Base-by-base conservation (phyloP, 2,888 invertebrate species). In the Lacanobia oleracea region DNA sequence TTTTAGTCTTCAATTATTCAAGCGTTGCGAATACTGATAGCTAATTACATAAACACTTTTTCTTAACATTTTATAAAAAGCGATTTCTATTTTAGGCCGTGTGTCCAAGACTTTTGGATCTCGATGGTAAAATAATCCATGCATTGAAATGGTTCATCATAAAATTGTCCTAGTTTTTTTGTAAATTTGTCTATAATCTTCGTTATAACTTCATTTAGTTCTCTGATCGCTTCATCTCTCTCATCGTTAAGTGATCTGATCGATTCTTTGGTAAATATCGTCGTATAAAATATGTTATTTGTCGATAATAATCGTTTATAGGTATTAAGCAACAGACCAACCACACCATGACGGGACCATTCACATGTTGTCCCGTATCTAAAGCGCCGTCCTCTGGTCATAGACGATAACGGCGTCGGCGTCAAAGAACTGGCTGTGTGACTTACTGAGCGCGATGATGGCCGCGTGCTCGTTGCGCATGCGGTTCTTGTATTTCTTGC, bases 381-480 rank as follows among this genome's bases (percentile, higher is more conserved):
- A 98, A 63, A 98, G 96, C 12, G 97, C 98, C 48, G 98, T 98
- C 82, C 98, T 95, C 94, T 98, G 98, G 90, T 98, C 98, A 90
- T 98, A 98, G 14, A 98, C 98, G 77, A 98, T 97, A 79, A 98
- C 97, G 3, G 98, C 98, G 93, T 98, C 98, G 76, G 97, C 97
- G 91, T 97, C 97, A 71, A 98, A 97, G 88, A 97, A 96, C 90
- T 96, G 96, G 88, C 97, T 97, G 87, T 97, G 96, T n/a, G 98
- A 98, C 93, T 98, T 97, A 91, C 95, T 96, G 80, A 98, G 96
- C 27, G 98, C 98, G 84, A 98, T 98, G 89, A 98, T 98, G 67
- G 98, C 98, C 2, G 98, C 98, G 94, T 98, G 98, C 90, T 98
- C 97, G 91, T 97, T 98, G 82, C 97, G 96, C 98, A 98, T 98